Evolutionary conservation across 2,113 vertebrate genomes (phyloP).

Genomic region (Ameiurus melas): DNA sequence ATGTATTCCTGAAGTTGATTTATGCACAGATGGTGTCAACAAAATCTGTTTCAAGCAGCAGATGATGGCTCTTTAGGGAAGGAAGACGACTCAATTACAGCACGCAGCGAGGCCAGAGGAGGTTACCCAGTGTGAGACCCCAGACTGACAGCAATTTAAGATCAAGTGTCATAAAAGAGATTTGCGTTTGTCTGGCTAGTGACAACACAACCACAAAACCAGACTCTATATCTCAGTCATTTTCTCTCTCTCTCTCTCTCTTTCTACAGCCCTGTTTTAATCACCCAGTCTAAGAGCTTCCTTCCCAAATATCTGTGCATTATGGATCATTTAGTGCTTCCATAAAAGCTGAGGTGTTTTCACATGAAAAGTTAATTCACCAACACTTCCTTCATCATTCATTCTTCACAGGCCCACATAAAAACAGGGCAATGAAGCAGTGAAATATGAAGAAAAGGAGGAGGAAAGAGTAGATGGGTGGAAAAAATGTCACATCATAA

Average conservation of each 20-base stretch:
- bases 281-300: slow-evolving; percentile 66
- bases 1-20: slow-evolving; percentile 55
- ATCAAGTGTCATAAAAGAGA: slow-evolving; percentile 76
- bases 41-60: slow-evolving; percentile 66
- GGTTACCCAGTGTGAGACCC: slow-evolving; percentile 45
- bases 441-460: slow-evolving; percentile 46
- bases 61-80: slow-evolving; percentile 62
- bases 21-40: slow-evolving; percentile 69
- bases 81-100: slow-evolving; percentile 73
- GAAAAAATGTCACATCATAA: slow-evolving; percentile 66
- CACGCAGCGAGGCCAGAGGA: slow-evolving; percentile 50
- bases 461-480: slow-evolving; percentile 47
- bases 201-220: slow-evolving; percentile 48
- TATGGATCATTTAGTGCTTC: slow-evolving; percentile 78
- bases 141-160: slow-evolving; percentile 79
- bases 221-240: slow-evolving; percentile 50
- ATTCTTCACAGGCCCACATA: slow-evolving; percentile 66
- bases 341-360: slow-evolving; percentile 77
- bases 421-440: slow-evolving; percentile 30
- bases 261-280: slow-evolving; percentile 56
- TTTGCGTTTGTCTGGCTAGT: slow-evolving; percentile 69
- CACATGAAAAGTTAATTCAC: slow-evolving; percentile 79
- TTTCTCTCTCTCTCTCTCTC: background rate
- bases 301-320: slow-evolving; percentile 61
- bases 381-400: slow-evolving; percentile 69